Percentiles rank a stretch among this genome's conserved stretches.
Conservation (phyloP, 2,888 invertebrate species). For the Archaeoteleia sp. region DNA sequence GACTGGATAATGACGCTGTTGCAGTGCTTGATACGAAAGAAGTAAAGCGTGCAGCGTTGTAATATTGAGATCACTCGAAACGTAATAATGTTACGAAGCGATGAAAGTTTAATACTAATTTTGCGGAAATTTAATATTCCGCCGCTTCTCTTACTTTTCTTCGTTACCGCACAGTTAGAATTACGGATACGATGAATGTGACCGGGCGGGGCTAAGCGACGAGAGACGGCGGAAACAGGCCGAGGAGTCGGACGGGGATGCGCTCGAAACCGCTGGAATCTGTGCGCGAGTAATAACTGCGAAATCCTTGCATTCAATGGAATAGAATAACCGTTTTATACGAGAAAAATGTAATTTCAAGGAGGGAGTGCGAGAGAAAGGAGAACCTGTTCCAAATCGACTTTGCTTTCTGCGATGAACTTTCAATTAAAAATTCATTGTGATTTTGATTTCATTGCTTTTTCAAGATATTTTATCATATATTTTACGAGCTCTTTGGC, state of each 20-base stretch:
- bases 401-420: slow-evolving; percentile 14
- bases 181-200: slow-evolving; percentile 57
- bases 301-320: slow-evolving; percentile 33
- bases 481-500: slow-evolving; percentile 2
- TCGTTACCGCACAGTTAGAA: slow-evolving; percentile 55
- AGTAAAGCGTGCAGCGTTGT: too few species aligned
- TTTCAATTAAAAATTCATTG: slow-evolving; percentile 32
- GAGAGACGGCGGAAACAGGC: slow-evolving; percentile 11
- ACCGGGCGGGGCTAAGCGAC: slow-evolving; percentile 14
- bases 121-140: slow-evolving; percentile 63
- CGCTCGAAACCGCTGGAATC: slow-evolving; percentile 36
- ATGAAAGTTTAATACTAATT: slow-evolving; percentile 62
- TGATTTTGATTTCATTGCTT: slow-evolving; percentile 16
- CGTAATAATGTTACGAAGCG: slow-evolving; percentile 60
- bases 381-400: slow-evolving; percentile 5
- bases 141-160: slow-evolving; percentile 52
- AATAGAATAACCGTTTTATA: slow-evolving; percentile 30
- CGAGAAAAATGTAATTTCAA: slow-evolving; percentile 17
- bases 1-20: too few species aligned
- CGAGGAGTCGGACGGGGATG: slow-evolving; percentile 22
- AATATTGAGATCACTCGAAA: too few species aligned
- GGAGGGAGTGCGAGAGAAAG: neutral
- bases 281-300: slow-evolving; percentile 30
- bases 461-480: slow-evolving; percentile 10
- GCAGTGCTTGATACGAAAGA: neutral